phyloP scores from a whole-genome alignment of 1,140 invertebrate species.

The Brachionus koreanus region DNA sequence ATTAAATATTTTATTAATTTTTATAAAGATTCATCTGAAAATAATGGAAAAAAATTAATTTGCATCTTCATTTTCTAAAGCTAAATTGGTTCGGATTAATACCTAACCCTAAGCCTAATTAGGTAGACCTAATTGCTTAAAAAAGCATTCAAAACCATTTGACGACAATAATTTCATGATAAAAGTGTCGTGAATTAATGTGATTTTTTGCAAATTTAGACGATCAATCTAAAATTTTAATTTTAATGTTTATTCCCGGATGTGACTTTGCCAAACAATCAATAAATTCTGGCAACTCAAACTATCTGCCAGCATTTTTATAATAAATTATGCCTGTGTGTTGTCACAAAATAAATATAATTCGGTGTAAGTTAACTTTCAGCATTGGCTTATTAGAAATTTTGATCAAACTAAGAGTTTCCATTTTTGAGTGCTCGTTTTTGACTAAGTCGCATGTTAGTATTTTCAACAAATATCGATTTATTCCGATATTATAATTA shows the following conservation, averaged over 20 bases:
- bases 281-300: background rate
- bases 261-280: background rate
- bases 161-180: background rate
- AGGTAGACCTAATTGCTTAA: background rate
- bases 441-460: background rate
- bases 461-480: background rate
- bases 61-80: no score
- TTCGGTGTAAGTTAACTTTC: background rate
- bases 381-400: background rate
- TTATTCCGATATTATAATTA: slow-evolving; percentile 17
- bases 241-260: slow-evolving; percentile 1
- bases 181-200: background rate
- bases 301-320: background rate
- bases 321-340: background rate
- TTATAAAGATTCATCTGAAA: no score
- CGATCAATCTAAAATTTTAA: background rate
- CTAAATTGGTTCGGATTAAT: background rate
- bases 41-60: no score
- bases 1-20: no score
- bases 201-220: background rate
- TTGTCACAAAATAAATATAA: background rate
- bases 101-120: background rate
- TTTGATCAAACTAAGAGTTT: background rate
- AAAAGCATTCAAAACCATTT: background rate
- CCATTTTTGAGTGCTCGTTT: background rate